Conservation (phyloP, 2,888 invertebrate genomes). For the Minunthozetes semirufus region DNA sequence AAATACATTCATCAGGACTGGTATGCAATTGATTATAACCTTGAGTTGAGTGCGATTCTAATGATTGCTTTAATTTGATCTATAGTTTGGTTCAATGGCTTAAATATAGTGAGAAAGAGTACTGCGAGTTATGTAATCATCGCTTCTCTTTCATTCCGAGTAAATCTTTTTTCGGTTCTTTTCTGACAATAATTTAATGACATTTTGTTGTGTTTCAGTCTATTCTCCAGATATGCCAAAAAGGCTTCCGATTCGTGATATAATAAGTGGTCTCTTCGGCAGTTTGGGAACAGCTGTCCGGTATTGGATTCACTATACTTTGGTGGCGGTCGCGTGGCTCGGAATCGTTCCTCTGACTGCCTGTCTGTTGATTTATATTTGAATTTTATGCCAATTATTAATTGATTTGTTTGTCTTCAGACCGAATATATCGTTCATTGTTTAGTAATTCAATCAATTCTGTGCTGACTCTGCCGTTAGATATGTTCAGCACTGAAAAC, state of each 20-base stretch:
- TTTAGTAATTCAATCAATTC: constrained; percentile 81
- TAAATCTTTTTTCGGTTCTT: constrained; percentile 45
- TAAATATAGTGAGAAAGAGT: constrained; percentile 95
- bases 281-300: constrained; percentile 86
- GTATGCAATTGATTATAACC: constrained; percentile 44
- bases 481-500: constrained; percentile 87
- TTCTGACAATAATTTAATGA: background rate
- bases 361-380: constrained; percentile 54
- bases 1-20: constrained; percentile 98
- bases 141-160: constrained; percentile 95
- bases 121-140: constrained; percentile 95
- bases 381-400: background rate
- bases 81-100: constrained; percentile 93
- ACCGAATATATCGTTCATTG: constrained; percentile 81
- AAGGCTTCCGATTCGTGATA: constrained; percentile 82
- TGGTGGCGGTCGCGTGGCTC: constrained; percentile 95
- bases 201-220: constrained; percentile 51
- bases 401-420: constrained; percentile 44
- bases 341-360: constrained; percentile 93
- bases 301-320: constrained; percentile 93
- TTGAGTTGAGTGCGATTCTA: constrained; percentile 11
- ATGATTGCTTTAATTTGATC: background rate
- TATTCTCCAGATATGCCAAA: constrained; percentile 99
- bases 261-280: constrained; percentile 77
- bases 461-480: constrained; percentile 72